Percentiles rank a stretch among this genome's conserved stretches.
phyloP scores from a whole-genome alignment of 64 coral and sea anemone genomes.

The Pachyseris speciosa region DNA sequence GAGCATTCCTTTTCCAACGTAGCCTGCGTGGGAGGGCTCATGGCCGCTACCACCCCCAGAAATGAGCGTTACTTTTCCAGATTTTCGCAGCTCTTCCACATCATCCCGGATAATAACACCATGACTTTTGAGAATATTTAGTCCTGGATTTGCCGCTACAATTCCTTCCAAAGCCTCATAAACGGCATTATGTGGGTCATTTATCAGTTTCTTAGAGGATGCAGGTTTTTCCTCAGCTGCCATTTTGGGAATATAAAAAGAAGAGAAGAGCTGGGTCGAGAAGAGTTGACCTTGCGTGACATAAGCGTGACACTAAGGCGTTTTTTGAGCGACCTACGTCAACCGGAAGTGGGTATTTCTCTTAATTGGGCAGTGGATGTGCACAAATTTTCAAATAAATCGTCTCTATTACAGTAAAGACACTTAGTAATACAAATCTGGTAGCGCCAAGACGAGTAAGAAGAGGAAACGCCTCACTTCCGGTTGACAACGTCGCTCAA shows the following conservation, averaged over 20 bases:
- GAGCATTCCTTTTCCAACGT: conserved; percentile 89
- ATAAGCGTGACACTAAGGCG: not conserved
- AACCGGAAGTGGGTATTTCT: too few relatives aligned
- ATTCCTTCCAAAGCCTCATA: conserved; percentile 92
- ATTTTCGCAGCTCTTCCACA: conserved; percentile 63
- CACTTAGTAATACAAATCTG: too few relatives aligned
- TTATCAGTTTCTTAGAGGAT: conserved; percentile 81
- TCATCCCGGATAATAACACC: conserved; percentile 84
- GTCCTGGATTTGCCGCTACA: conserved; percentile 73
- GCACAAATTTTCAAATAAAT: too few relatives aligned
- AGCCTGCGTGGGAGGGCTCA: conserved; percentile 91
- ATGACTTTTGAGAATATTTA: conserved; percentile 80
- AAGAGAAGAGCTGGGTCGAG: too few relatives aligned
- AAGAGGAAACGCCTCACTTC: too few relatives aligned
- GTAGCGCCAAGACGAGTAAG: too few relatives aligned
- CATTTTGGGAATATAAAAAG: conserved; percentile 39
- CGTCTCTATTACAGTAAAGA: too few relatives aligned
- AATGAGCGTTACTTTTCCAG: conserved; percentile 73
- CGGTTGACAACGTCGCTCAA: too few relatives aligned
- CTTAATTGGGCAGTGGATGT: too few relatives aligned
- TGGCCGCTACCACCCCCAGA: conserved; percentile 95
- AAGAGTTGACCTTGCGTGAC: not conserved
- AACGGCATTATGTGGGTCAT: conserved; percentile 64
- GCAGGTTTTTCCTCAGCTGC: not conserved
- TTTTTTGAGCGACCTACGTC: too few relatives aligned